These are phyloP conservation scores for Anolis apletophallus DNA, from an alignment of 2,797 vertebrate species.

Conservation along the genomic window DNA sequence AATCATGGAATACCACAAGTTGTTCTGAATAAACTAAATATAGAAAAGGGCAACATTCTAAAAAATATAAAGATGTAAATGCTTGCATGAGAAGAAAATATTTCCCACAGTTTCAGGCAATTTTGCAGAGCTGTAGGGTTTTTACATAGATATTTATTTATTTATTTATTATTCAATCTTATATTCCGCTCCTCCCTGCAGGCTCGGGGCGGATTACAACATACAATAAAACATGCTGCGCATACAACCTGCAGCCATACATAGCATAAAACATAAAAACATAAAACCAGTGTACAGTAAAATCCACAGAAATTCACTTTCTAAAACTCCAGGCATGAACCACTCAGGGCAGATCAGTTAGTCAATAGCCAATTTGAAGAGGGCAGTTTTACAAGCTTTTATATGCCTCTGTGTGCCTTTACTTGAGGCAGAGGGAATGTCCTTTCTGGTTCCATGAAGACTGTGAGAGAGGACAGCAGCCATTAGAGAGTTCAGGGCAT, in stretches of 20 bases:
- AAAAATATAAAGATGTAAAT: conserved; percentile 10
- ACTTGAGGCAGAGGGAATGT: not conserved
- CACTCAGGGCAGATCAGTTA: too few species aligned
- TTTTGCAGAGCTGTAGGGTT: not conserved
- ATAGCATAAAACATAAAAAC: too few species aligned
- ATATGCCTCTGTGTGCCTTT: not conserved
- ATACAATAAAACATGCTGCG: too few species aligned
- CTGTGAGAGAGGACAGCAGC: not conserved
- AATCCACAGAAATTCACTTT: too few species aligned
- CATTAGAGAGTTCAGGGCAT: not conserved
- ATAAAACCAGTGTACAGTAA: too few species aligned
- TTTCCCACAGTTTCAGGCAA: not conserved
- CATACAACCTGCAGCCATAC: too few species aligned
- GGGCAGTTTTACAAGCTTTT: too few species aligned
- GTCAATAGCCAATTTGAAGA: too few species aligned
- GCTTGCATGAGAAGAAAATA: not conserved
- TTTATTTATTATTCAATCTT: too few species aligned
- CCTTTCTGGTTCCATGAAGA: not conserved
- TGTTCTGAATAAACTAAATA: conserved; percentile 15
- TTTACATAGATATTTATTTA: not conserved
- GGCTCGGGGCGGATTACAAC: too few species aligned
- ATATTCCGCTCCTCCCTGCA: too few species aligned
- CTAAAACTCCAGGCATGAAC: too few species aligned
- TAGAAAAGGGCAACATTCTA: not conserved
- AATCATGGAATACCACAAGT: not conserved